Evolutionary conservation across 2,888 invertebrate genomes (phyloP).

Genomic region (Andrena bucephala): DNA sequence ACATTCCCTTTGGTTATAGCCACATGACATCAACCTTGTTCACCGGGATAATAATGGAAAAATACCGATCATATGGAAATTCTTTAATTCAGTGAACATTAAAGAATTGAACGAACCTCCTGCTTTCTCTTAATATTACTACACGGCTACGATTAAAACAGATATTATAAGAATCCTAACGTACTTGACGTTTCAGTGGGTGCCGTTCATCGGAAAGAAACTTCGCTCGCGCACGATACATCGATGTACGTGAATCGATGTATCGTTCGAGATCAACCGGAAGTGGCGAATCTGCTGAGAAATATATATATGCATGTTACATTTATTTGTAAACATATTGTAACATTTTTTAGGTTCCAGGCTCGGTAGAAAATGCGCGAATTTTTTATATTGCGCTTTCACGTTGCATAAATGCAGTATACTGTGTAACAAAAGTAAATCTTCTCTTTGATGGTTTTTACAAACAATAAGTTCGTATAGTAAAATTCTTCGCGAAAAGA

Average conservation of each 20-base stretch:
- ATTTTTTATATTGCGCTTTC: background rate
- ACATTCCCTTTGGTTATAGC: conserved; percentile 29
- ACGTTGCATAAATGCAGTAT: background rate
- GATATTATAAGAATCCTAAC: conserved; percentile 65
- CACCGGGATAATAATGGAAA: conserved; percentile 26
- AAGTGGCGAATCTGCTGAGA: conserved; percentile 5
- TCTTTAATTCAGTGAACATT: conserved; percentile 18
- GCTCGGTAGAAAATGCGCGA: background rate
- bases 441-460: background rate
- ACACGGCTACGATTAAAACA: conserved; percentile 69
- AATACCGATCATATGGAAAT: conserved; percentile 35
- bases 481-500: background rate
- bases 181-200: conserved; percentile 54
- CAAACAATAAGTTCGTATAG: background rate
- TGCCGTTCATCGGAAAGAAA: conserved; percentile 56
- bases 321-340: conserved; percentile 14
- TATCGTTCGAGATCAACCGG: conserved; percentile 58
- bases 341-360: background rate
- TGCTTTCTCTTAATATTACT: conserved; percentile 62
- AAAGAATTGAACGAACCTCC: conserved; percentile 55
- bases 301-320: background rate
- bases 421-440: background rate
- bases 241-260: conserved; percentile 44
- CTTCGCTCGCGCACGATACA: conserved; percentile 23
- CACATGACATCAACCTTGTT: conserved; percentile 16